A percentile compares a stretch with the other conserved stretches of the same genome.
These are phyloP conservation scores for Neoarius graeffei DNA, from an alignment of 2,113 vertebrate genomes.

Conservation along the genomic window DNA sequence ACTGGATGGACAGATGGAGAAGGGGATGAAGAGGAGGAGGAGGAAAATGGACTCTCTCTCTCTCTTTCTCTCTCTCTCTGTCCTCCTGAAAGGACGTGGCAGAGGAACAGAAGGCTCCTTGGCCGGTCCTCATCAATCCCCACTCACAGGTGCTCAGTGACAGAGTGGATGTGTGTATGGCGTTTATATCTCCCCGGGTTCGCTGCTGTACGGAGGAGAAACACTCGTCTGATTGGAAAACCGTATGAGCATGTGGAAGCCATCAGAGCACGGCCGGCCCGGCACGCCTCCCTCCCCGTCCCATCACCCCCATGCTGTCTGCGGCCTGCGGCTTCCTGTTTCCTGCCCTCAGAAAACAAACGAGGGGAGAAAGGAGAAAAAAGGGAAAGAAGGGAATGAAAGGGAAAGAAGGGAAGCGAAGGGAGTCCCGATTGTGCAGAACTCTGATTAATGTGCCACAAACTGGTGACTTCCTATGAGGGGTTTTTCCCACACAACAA, in stretches of 20 bases:
- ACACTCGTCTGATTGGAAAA: conserved; percentile 63
- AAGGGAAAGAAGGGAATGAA: conserved; percentile 29
- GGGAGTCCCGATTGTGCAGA: neutral
- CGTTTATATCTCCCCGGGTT: conserved; percentile 66
- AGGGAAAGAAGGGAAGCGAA: conserved; percentile 16
- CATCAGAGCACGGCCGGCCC: conserved; percentile 57
- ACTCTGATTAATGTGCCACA: neutral
- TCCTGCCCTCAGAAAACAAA: conserved; percentile 37
- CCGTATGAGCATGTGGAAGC: conserved; percentile 68
- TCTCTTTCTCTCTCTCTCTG: conserved; percentile 2
- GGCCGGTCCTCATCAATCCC: conserved; percentile 60
- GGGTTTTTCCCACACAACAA: conserved; percentile 13
- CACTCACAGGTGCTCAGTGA: conserved; percentile 62
- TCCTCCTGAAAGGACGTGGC: conserved; percentile 65
- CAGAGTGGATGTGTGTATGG: conserved; percentile 61
- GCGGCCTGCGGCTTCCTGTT: conserved; percentile 28
- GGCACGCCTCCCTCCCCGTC: conserved; percentile 14
- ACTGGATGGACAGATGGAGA: conserved; percentile 57
- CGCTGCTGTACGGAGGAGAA: conserved; percentile 60
- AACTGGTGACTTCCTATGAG: conserved; percentile 30
- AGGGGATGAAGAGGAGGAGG: conserved; percentile 39
- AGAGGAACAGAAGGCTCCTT: conserved; percentile 55
- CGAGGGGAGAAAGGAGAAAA: conserved; percentile 42
- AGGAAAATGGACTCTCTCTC: conserved; percentile 58
- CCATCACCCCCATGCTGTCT: conserved; percentile 40